These are phyloP conservation scores for Heliothis peltigera DNA, from an alignment of 2,888 invertebrate genomes.

Conservation along the genomic window DNA sequence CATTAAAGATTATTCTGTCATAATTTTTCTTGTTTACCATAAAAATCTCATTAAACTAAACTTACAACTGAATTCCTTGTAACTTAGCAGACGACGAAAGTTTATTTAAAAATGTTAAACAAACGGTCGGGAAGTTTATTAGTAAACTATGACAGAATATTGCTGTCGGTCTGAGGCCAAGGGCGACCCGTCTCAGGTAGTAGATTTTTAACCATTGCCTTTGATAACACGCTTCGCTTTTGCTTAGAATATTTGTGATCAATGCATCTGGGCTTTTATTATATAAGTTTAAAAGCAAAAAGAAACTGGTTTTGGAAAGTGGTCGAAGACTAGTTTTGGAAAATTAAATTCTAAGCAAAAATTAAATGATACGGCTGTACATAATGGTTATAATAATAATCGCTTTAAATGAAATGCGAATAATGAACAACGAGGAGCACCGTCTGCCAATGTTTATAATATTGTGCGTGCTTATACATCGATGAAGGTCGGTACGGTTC, in stretches of 20 bases:
- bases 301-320: too few species aligned
- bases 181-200: constrained; percentile 59
- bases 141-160: constrained; percentile 51
- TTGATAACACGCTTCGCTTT: constrained; percentile 47
- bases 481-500: constrained; percentile 56
- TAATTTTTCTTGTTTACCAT: neutral
- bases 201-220: constrained; percentile 45
- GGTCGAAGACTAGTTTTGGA: neutral
- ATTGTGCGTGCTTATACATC: constrained; percentile 59
- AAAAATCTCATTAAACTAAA: constrained; percentile 7
- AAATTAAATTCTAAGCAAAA: neutral
- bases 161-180: constrained; percentile 44
- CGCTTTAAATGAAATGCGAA: constrained; percentile 49
- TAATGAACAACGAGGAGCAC: constrained; percentile 53
- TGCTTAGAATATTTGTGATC: constrained; percentile 24
- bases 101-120: constrained; percentile 33
- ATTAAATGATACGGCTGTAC: constrained; percentile 3
- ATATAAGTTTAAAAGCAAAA: neutral
- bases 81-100: constrained; percentile 16
- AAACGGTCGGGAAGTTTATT: constrained; percentile 36
- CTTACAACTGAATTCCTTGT: constrained; percentile 9
- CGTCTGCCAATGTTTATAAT: constrained; percentile 61
- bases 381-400: constrained; percentile 40
- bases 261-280: constrained; percentile 18
- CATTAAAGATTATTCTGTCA: neutral